Evolutionary conservation across 2,888 invertebrate species (phyloP).

Genomic region (Barypeithes pellucidus): DNA sequence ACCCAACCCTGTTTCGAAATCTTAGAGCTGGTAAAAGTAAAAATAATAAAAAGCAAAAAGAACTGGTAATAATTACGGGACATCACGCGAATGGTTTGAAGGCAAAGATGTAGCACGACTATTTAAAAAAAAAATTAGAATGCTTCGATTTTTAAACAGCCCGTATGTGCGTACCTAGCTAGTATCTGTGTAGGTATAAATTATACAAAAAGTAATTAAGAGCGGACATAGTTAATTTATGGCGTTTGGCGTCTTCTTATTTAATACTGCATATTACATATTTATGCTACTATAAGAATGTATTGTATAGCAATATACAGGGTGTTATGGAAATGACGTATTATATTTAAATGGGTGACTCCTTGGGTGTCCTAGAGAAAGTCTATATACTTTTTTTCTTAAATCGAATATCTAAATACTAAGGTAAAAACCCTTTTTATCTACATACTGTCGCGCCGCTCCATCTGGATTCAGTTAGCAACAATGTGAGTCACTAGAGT

Average conservation of each 20-base stretch:
- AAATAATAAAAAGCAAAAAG: slow-evolving; percentile 33
- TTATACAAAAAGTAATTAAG: slow-evolving; percentile 50
- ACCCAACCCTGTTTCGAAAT: slow-evolving; percentile 2
- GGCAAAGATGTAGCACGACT: slow-evolving; percentile 37
- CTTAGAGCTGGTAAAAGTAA: slow-evolving; percentile 6
- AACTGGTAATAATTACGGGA: slow-evolving; percentile 48
- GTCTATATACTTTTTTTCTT: too few relatives aligned
- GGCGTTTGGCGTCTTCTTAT: slow-evolving; percentile 39
- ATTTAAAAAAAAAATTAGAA: slow-evolving; percentile 36
- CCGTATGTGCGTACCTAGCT: slow-evolving; percentile 26
- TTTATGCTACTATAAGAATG: slow-evolving; percentile 26
- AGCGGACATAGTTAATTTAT: slow-evolving; percentile 46
- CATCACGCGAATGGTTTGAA: slow-evolving; percentile 47
- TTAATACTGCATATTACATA: slow-evolving; percentile 44
- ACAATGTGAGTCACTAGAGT: too few relatives aligned
- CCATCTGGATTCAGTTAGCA: too few relatives aligned
- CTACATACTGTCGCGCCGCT: too few relatives aligned
- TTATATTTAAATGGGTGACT: too few relatives aligned
- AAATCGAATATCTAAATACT: too few relatives aligned
- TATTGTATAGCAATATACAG: too few relatives aligned
- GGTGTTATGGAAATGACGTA: too few relatives aligned
- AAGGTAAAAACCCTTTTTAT: too few relatives aligned
- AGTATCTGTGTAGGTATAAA: slow-evolving; percentile 40
- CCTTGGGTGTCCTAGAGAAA: too few relatives aligned
- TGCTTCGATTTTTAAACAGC: slow-evolving; percentile 38